These are phyloP conservation scores for Aurelia aurita complex sp. Pacific DNA, from an alignment of 30 jellyfish, hydroid and myxozoan species.

Conservation along the genomic window DNA sequence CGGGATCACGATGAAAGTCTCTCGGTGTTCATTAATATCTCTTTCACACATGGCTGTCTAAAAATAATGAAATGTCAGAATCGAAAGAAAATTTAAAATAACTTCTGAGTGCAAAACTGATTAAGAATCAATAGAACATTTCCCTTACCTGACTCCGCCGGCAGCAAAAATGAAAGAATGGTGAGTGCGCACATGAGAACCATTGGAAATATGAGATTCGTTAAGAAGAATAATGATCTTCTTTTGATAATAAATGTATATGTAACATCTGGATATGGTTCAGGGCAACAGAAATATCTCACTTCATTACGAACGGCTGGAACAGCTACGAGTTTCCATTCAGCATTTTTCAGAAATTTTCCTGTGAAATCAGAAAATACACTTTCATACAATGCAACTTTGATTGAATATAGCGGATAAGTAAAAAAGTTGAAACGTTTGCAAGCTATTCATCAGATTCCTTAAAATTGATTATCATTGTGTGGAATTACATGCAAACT, in stretches of 20 bases:
- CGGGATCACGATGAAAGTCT: too few relatives aligned
- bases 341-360: constrained; percentile 58
- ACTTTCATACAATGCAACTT: neutral
- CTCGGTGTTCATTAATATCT: too few relatives aligned
- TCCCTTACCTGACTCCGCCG: constrained; percentile 82
- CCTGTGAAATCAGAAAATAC: constrained; percentile 17
- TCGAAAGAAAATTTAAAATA: too few relatives aligned
- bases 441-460: too few relatives aligned
- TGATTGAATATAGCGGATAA: too few relatives aligned
- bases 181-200: constrained; percentile 67
- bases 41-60: too few relatives aligned
- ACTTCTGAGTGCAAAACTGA: too few relatives aligned
- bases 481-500: too few relatives aligned
- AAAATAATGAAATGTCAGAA: too few relatives aligned
- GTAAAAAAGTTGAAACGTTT: too few relatives aligned
- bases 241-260: constrained; percentile 50
- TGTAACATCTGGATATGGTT: constrained; percentile 75
- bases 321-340: constrained; percentile 66
- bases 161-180: constrained; percentile 66
- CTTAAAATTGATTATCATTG: too few relatives aligned
- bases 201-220: constrained; percentile 79
- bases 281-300: constrained; percentile 72
- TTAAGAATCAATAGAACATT: too few relatives aligned
- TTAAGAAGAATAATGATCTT: constrained; percentile 61
- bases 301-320: constrained; percentile 71